These are phyloP conservation scores for Oceanites oceanicus DNA, from an alignment of 2,113 vertebrate genomes.

Conservation along the genomic window DNA sequence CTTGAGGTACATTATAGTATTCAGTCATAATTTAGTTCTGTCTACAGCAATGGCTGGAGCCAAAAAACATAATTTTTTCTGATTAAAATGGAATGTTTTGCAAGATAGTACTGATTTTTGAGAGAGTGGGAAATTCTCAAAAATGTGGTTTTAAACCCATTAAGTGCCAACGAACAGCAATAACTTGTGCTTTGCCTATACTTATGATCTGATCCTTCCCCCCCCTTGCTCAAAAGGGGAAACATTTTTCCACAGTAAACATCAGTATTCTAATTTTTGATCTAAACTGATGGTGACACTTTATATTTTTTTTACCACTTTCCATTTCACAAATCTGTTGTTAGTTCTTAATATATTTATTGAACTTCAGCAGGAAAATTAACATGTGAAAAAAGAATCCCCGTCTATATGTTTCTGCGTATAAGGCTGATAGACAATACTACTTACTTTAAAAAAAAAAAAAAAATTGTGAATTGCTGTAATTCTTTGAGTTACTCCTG, in stretches of 20 bases:
- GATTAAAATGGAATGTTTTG: not conserved
- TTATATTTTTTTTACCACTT: not conserved
- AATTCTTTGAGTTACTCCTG: not conserved
- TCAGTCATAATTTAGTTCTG: not conserved
- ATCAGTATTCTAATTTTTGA: not conserved
- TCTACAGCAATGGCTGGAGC: not conserved
- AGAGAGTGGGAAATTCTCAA: not conserved
- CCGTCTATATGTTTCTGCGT: not conserved
- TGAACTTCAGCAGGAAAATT: not conserved
- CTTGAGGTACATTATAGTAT: not conserved
- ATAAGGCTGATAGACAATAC: not conserved
- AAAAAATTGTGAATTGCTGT: not conserved
- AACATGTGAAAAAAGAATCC: not conserved
- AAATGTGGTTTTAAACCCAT: not conserved
- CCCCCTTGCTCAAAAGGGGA: not conserved
- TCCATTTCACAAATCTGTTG: not conserved
- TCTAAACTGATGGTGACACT: not conserved
- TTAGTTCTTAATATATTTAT: not conserved
- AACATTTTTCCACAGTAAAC: not conserved
- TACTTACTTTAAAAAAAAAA: not conserved
- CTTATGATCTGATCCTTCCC: not conserved
- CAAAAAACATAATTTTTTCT: rapidly evolving
- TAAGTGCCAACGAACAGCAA: not conserved
- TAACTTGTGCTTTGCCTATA: not conserved
- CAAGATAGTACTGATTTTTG: not conserved